Base-by-base conservation (phyloP, 2,797 vertebrate genomes). In the Pogonophryne albipinna region DNA sequence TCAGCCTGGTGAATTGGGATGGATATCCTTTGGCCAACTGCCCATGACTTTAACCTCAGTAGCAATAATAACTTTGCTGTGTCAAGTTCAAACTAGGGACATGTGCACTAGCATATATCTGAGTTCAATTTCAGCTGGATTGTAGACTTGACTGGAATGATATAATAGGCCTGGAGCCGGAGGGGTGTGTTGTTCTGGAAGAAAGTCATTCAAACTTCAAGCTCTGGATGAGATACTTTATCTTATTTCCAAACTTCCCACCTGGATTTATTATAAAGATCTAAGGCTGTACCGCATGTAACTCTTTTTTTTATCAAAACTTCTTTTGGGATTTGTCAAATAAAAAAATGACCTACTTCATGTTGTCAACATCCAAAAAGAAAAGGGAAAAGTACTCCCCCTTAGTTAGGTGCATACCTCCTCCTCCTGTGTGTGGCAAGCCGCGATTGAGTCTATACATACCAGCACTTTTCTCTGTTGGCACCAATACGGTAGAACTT, bases 41-140 rank as follows among this genome's bases (percentile, higher is more conserved):
- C 31, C 47, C 46, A 53, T 78, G 52, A 79, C 82, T 89, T 65
- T 65, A 85, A 84, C 58, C 59, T 66, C 47, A 69, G n/a, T 14
- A 47, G 67, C 62, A 71, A 74, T 77, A 66, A 79, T 66, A 77
- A 67, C 46, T 78, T 27, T 55, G 19, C 6, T 20, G 27, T 73
- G 66, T 76, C 31, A 82, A 75, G 66, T 82, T 71, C 67, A 79
- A 78, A 64, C 10, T 10, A 23, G 51, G 60, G 47, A 72, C 67
- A 71, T 15, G 50, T 23, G 55, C 53, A 56, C 16, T 57, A 55
- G n/a, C 68, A 63, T 62, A 56, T 23, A 76, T 72, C 66, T 52
- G 23, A 67, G 56, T 64, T 79, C 34, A 80, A 16, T 70, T 74
- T 76, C 9, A 56, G 34, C 51, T 63, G 63, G 63, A 50, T 52